These are phyloP conservation scores for Notechis scutatus DNA, from an alignment of 2,113 vertebrate species.

Conservation along the genomic window DNA sequence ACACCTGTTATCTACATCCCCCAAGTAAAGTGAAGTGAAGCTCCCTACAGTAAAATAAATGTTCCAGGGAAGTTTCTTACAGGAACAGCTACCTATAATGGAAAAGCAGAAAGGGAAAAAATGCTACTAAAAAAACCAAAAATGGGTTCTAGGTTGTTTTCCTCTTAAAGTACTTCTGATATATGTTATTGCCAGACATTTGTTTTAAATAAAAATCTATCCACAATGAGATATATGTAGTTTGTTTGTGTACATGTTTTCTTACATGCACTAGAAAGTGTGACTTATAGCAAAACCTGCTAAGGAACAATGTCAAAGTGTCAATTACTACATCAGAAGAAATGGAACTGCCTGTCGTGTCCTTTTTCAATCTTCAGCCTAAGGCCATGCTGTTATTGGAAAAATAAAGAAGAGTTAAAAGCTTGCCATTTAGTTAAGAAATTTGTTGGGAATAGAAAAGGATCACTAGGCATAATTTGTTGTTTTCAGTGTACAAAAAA, in stretches of 20 bases:
- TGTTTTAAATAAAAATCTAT: background rate
- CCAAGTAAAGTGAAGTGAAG: background rate
- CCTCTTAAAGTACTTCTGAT: background rate
- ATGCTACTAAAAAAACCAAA: background rate
- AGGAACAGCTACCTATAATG: background rate
- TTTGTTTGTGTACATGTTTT: background rate
- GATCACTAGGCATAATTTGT: slow-evolving; percentile 50
- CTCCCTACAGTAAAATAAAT: background rate
- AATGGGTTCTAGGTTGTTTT: background rate
- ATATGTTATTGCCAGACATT: background rate
- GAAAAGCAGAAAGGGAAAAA: background rate
- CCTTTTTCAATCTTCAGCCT: slow-evolving; percentile 69
- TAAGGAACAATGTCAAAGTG: slow-evolving; percentile 28
- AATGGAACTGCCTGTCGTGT: slow-evolving; percentile 60
- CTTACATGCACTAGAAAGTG: background rate
- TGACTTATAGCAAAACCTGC: slow-evolving; percentile 46
- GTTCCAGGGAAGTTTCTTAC: background rate
- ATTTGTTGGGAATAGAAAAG: slow-evolving; percentile 37
- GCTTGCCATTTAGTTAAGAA: slow-evolving; percentile 66
- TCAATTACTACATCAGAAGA: slow-evolving; percentile 64
- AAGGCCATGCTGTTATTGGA: slow-evolving; percentile 66
- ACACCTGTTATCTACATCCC: background rate
- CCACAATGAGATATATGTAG: background rate
- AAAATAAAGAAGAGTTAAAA: slow-evolving; percentile 64
- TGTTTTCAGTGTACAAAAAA: slow-evolving; percentile 26